Evolutionary conservation across 2,113 vertebrate species (phyloP), one percentile per base, ranked within the genome.

Genomic region (Ochotona curzoniae): DNA sequence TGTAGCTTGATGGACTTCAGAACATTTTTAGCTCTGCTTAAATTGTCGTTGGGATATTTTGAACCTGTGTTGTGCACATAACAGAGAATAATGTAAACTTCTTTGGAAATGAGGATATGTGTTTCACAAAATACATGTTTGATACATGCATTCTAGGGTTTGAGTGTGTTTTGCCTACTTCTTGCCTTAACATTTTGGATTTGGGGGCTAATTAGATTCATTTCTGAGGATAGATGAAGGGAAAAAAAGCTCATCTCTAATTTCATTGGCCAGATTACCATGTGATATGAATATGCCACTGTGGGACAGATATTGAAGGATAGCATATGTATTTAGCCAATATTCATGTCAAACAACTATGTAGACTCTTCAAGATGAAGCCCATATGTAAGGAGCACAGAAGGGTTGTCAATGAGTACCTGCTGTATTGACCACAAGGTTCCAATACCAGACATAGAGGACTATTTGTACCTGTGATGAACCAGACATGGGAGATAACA

Each of bases 131-230:
- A 44, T 44, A 44, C 6, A 44, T 44, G 66, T 93, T 69, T 83
- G 44, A 38, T 7, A 30, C 30, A 21, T 63, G 38, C 38, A 35
- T 79, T 61, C 12, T 21, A 84, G 35, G 2, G 44, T n/a, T 79
- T 90, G 17, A 18, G 66, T n/a, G 75, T 15, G 47, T 76, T 63
- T 71, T 93, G 63, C n/a, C 84, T 91, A 67, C 38, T 71, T 63
- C 49, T 81, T 87, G 51, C 15, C 91, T 94, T 23, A 51, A 44
- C 11, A 88, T 82, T 92, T 79, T 64, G 44, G 76, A 21, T 74
- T 90, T 89, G 57, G 38, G 71, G 38, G 4, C 25, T 87, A 57
- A 18, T 30, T 44, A 54, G 3, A 90, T 5, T 90, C 30, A 51
- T 32, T 78, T 35, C 30, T 73, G 26, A 74, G 87, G 25, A 9